These are phyloP conservation scores for Drosophila jambulina DNA, from an alignment of 1,140 invertebrate species.

Conservation along the genomic window DNA sequence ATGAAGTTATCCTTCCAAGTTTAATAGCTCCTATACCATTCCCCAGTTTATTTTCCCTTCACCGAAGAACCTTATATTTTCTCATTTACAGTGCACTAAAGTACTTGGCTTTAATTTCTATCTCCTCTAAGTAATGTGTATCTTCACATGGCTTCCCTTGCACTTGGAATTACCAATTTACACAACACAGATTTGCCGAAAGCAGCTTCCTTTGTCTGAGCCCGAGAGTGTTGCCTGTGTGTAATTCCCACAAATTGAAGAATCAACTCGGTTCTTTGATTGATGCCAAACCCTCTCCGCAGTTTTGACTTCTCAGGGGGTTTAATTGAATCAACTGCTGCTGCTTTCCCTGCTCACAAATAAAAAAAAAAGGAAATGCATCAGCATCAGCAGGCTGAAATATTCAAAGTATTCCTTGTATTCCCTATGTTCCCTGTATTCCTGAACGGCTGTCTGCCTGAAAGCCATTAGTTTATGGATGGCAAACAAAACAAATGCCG, in stretches of 20 bases:
- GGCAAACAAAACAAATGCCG: conserved; percentile 64
- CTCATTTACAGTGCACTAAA: not conserved
- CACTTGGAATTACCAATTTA: conserved; percentile 47
- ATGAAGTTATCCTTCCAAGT: not conserved
- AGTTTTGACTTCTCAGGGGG: conserved; percentile 40
- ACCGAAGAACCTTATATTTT: not conserved
- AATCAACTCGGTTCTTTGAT: conserved; percentile 51
- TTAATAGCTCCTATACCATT: not conserved
- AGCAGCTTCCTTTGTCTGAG: conserved; percentile 36
- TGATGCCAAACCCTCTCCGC: conserved; percentile 42
- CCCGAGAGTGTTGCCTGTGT: conserved; percentile 8
- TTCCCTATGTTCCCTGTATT: conserved; percentile 7
- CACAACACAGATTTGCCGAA: conserved; percentile 45
- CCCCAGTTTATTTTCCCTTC: not conserved
- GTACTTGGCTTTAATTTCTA: conserved; percentile 35
- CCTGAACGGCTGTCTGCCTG: conserved; percentile 10
- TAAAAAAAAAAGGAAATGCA: conserved; percentile 20
- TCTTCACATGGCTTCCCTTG: conserved; percentile 24
- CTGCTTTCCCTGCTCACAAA: not conserved
- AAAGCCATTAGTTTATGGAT: conserved; percentile 74
- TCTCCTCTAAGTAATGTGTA: conserved; percentile 32
- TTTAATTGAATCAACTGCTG: conserved; percentile 55
- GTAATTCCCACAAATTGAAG: conserved; percentile 56
- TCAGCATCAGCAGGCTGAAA: conserved; percentile 23
- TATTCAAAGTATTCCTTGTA: conserved; percentile 64